phyloP scores from a whole-genome alignment of 2,888 invertebrate species.

The Conistra vaccinii region DNA sequence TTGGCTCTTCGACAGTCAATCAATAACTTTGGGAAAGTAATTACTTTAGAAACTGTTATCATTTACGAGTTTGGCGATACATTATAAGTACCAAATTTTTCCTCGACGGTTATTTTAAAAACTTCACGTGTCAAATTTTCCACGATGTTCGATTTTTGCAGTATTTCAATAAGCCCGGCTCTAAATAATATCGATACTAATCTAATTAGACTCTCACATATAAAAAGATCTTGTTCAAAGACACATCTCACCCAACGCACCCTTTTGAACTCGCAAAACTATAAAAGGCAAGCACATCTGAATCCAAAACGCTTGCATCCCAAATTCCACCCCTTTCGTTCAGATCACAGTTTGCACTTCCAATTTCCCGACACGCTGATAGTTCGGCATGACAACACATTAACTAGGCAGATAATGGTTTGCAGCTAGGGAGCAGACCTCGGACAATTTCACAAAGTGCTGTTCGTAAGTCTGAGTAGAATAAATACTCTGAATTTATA shows the following conservation, averaged over 20 bases:
- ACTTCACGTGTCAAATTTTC: neutral
- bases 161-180: neutral
- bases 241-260: neutral
- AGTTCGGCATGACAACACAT: constrained; percentile 27
- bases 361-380: neutral
- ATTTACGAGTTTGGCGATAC: constrained; percentile 9
- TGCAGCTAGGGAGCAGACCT: neutral
- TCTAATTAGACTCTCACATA: neutral
- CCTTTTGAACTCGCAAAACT: neutral
- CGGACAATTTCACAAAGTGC: constrained; percentile 43
- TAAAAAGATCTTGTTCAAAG: neutral
- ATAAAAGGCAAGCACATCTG: neutral
- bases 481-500: constrained; percentile 36
- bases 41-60: constrained; percentile 16
- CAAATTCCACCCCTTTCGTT: constrained; percentile 6
- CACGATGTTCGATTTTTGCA: neutral
- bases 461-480: constrained; percentile 26
- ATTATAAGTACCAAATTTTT: neutral
- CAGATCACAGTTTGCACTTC: constrained; percentile 11
- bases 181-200: neutral
- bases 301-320: neutral
- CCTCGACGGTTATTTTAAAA: neutral
- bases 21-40: constrained; percentile 17
- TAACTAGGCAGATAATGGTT: constrained; percentile 26
- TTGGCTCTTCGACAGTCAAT: neutral